These are phyloP conservation scores for Synergus japonicus DNA, from an alignment of 2,888 invertebrate species.

Conservation along the genomic window DNA sequence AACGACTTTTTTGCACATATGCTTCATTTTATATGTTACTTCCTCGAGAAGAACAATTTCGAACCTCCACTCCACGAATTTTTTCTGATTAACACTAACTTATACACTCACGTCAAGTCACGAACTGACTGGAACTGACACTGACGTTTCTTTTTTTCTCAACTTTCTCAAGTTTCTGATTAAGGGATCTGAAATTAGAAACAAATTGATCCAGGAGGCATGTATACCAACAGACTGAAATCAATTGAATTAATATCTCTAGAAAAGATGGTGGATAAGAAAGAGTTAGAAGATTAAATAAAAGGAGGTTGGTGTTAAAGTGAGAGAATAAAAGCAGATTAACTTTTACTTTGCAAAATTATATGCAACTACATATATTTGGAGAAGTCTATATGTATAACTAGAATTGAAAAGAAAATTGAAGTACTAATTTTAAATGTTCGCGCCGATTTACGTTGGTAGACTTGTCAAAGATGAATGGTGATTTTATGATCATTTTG, in stretches of 20 bases:
- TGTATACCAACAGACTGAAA: background rate
- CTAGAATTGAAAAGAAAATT: background rate
- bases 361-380: background rate
- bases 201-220: background rate
- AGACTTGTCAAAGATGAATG: background rate
- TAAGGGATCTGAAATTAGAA: constrained; percentile 3
- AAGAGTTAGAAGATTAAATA: background rate
- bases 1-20: constrained; percentile 14
- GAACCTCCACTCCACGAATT: background rate
- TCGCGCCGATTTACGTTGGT: constrained; percentile 1
- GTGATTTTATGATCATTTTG: too few species aligned
- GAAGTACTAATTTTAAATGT: background rate
- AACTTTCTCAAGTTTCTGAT: background rate
- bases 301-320: background rate
- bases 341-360: background rate
- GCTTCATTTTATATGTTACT: background rate
- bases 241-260: background rate
- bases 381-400: background rate
- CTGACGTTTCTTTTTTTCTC: constrained; percentile 15
- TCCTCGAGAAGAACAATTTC: constrained; percentile 1
- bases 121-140: background rate
- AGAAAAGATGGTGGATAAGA: background rate
- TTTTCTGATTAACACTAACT: background rate
- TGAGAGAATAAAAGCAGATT: background rate
- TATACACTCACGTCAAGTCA: background rate